These are phyloP conservation scores for Holocentrus rufus DNA, from an alignment of 2,797 vertebrate species.

Conservation along the genomic window DNA sequence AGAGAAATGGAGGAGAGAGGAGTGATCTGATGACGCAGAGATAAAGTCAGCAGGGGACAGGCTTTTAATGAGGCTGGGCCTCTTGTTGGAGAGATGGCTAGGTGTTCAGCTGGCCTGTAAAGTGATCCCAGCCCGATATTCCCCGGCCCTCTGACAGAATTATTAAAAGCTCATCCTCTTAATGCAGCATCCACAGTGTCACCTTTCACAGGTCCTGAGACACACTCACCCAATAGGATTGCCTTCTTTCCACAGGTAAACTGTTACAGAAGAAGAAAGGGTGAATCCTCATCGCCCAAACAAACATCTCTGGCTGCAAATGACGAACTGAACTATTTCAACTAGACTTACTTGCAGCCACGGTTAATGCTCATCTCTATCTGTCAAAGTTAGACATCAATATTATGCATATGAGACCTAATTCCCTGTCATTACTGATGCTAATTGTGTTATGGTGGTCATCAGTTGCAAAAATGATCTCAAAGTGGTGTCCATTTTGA, in stretches of 20 bases:
- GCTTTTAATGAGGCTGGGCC: slow-evolving; percentile 65
- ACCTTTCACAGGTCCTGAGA: slow-evolving; percentile 71
- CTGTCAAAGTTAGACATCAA: slow-evolving; percentile 72
- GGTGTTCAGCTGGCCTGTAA: slow-evolving; percentile 70
- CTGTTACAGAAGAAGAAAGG: slow-evolving; percentile 27
- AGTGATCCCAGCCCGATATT: slow-evolving; percentile 79
- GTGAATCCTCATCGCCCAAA: slow-evolving; percentile 18
- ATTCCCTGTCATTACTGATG: slow-evolving; percentile 77
- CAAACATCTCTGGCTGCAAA: slow-evolving; percentile 13
- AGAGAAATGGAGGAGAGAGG: slow-evolving; percentile 51
- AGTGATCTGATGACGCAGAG: slow-evolving; percentile 70
- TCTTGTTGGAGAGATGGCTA: slow-evolving; percentile 57
- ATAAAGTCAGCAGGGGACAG: slow-evolving; percentile 70
- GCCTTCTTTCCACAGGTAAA: slow-evolving; percentile 57
- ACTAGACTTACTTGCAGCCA: slow-evolving; percentile 54
- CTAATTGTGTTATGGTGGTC: slow-evolving; percentile 77
- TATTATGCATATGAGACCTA: slow-evolving; percentile 77
- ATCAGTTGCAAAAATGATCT: slow-evolving; percentile 82
- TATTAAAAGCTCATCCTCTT: slow-evolving; percentile 83
- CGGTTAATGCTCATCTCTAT: slow-evolving; percentile 67
- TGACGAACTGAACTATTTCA: slow-evolving; percentile 56
- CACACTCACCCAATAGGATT: slow-evolving; percentile 47
- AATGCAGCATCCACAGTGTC: slow-evolving; percentile 79
- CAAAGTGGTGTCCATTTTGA: slow-evolving; percentile 78
- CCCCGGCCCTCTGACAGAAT: slow-evolving; percentile 77